Conservation (phyloP, 2,797 vertebrate genomes). For the Rhyacichthys aspro region DNA sequence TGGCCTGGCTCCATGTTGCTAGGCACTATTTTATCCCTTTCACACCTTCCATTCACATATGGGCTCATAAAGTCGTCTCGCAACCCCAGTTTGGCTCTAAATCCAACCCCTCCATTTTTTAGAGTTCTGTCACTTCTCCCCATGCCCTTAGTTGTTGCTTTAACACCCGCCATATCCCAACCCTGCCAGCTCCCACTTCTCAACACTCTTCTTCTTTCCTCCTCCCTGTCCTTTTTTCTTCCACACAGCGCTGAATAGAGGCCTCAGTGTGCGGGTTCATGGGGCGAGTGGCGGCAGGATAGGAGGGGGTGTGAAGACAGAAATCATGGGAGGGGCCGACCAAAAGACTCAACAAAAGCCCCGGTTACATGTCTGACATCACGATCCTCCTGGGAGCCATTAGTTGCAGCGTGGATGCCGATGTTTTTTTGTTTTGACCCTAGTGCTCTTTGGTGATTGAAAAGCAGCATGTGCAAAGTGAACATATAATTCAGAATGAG, state of each 20-base stretch:
- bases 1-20: constrained; percentile 30
- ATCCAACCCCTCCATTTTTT: constrained; percentile 13
- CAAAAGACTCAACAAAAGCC: constrained; percentile 44
- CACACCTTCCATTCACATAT: constrained; percentile 36
- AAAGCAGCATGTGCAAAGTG: too few species aligned
- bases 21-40: constrained; percentile 31
- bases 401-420: constrained; percentile 7
- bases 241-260: constrained; percentile 65
- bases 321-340: constrained; percentile 34
- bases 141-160: constrained; percentile 31
- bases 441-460: too few species aligned
- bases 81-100: constrained; percentile 38
- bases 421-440: not conserved
- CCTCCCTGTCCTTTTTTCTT: constrained; percentile 22
- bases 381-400: constrained; percentile 37
- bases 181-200: constrained; percentile 22
- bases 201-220: constrained; percentile 15
- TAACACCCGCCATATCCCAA: not conserved
- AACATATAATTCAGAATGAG: constrained; percentile 4
- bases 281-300: constrained; percentile 36
- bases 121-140: constrained; percentile 23
- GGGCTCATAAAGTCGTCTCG: constrained; percentile 43
- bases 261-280: constrained; percentile 59
- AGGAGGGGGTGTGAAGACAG: constrained; percentile 24
- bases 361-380: constrained; percentile 29